These are phyloP conservation scores for Brevimyrus niger DNA, from an alignment of 2,113 vertebrate species.

Conservation along the genomic window DNA sequence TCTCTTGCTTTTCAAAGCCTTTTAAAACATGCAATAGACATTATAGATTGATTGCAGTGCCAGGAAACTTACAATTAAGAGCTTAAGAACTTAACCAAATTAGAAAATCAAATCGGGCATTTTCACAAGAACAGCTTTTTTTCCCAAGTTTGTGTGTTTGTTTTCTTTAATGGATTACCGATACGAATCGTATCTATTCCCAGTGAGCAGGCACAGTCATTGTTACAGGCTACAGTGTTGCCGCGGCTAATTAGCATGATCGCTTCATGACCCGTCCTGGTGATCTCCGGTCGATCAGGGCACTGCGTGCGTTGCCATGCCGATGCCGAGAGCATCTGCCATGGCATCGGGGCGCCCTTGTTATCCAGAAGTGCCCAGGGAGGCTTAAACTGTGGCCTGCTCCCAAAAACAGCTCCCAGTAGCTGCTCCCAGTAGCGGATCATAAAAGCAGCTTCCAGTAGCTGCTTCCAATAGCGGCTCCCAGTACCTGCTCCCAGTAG, in stretches of 20 bases:
- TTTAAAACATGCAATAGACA: not conserved
- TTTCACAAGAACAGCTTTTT: not conserved
- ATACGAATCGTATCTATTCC: not conserved
- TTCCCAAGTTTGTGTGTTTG: not conserved
- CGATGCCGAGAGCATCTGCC: not conserved
- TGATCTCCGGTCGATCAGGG: not conserved
- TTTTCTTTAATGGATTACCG: not conserved
- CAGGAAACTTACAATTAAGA: not conserved
- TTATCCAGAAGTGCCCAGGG: not conserved
- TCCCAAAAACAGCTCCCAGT: not conserved
- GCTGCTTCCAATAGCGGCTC: not conserved
- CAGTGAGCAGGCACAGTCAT: not conserved
- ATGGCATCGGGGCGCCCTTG: not conserved
- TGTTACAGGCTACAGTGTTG: not conserved
- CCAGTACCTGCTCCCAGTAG: not conserved
- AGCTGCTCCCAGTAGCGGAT: not conserved
- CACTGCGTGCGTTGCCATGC: not conserved
- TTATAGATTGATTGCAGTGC: not conserved
- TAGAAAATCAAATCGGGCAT: not conserved
- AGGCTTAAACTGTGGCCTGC: not conserved
- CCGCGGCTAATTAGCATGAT: not conserved
- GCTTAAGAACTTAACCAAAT: not conserved
- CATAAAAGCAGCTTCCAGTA: too few relatives aligned
- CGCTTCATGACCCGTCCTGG: not conserved
- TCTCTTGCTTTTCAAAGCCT: not conserved